A percentile compares a stretch with the other conserved stretches of the same genome.
Conservation (phyloP, 2,113 vertebrate species). For the Orcinus orca region DNA sequence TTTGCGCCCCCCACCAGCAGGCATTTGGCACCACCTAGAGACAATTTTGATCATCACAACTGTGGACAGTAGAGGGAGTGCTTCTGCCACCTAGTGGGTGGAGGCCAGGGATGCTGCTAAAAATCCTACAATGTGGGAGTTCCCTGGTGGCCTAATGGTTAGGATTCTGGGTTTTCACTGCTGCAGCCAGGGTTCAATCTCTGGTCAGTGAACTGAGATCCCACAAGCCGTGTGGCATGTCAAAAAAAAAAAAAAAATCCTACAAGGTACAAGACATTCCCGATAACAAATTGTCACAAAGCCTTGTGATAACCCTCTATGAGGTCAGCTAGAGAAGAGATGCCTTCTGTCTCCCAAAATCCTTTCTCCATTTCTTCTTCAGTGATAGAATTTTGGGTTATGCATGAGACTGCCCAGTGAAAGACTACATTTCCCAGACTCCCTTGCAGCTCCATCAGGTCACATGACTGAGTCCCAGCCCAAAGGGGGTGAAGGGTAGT, state of each 20-base stretch:
- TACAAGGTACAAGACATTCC: accelerated
- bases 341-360: background rate
- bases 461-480: background rate
- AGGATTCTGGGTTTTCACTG: background rate
- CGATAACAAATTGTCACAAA: too few species aligned
- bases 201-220: background rate
- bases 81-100: background rate
- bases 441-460: background rate
- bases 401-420: background rate
- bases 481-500: accelerated
- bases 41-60: accelerated
- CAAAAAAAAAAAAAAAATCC: background rate
- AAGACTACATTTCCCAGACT: background rate
- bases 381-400: background rate
- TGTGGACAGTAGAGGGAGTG: too few species aligned
- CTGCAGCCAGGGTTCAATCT: background rate
- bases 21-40: background rate
- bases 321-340: background rate
- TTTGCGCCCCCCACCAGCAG: background rate
- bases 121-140: accelerated
- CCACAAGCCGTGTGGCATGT: background rate
- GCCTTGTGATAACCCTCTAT: background rate
- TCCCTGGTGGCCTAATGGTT: background rate
- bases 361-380: background rate
- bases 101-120: background rate